Conservation (phyloP, 2,797 vertebrate species). For the Phylloscopus collybita region DNA sequence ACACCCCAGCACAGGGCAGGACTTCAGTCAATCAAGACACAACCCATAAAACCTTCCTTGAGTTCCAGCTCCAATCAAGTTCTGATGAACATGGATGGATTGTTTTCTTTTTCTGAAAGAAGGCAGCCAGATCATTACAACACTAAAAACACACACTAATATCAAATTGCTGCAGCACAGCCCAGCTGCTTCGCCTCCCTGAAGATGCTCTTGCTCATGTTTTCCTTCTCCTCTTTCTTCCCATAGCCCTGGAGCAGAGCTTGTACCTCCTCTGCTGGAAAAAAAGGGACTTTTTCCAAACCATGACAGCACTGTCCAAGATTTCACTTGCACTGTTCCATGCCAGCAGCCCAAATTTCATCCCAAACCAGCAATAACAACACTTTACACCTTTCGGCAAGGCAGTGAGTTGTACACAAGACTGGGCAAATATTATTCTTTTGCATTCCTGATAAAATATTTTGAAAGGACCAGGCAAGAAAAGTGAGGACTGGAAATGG, state of each 20-base stretch:
- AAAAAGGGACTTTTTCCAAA: not conserved
- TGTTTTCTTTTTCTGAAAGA: not conserved
- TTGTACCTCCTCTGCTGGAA: not conserved
- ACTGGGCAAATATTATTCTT: not conserved
- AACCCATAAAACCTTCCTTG: not conserved
- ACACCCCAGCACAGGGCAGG: not conserved
- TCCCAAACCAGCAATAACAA: not conserved
- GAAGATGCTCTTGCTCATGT: not conserved
- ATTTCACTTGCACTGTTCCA: not conserved
- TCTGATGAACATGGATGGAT: not conserved
- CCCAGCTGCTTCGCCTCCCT: not conserved
- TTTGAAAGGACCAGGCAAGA: not conserved
- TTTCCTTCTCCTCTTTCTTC: not conserved
- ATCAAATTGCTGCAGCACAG: not conserved
- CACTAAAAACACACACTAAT: not conserved
- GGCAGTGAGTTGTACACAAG: rapidly evolving
- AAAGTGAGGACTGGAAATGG: not conserved
- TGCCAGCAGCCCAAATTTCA: not conserved
- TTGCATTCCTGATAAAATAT: not conserved
- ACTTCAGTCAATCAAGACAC: not conserved
- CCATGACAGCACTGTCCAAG: not conserved
- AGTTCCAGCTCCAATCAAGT: not conserved
- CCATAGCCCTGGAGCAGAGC: not conserved
- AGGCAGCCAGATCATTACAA: not conserved
- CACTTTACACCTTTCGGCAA: not conserved